Evolutionary conservation across 2,888 invertebrate species (phyloP), one percentile per base, ranked within the genome.

Genomic region (Ophioninae sp.): DNA sequence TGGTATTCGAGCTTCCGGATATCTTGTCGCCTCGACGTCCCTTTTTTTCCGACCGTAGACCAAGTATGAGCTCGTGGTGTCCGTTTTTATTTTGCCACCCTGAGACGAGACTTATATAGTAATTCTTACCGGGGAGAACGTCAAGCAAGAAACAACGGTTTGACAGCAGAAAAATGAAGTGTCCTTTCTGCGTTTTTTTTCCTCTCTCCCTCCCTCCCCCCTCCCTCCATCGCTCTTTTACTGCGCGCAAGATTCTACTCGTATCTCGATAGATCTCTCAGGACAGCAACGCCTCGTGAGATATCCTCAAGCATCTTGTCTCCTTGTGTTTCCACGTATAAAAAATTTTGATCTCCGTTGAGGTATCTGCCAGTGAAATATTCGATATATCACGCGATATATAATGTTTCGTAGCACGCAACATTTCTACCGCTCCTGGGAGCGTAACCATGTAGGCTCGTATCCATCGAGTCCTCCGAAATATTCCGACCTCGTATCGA

Each of bases 401-500:
- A 56, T 65, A 56, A 77, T 67, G 37, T 77, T 77, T 68, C 21
- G 59, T 61, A 37, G 57, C 41, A 68, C 23, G 59, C 68, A 8
- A 17, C 20, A 56, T 57, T 30, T 56, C 44, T 68, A 17, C 21
- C 13, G 44, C 50, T 21, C 21, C 6, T 7, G 41, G 39, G 61
- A 70, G 21, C 41, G 39, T 65, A 73, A 70, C 74, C 65, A 64
- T 65, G 64, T 23, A 44, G 68, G n/a, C 62, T 67, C 64, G 69
- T 69, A 68, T 61, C 21, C 30, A 59, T 30, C 23, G 20, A 57
- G 50, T 72, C 69, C 74, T n/a, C 44, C 64, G 64, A 79, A 85
- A 86, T 83, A 82, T 85, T 68, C 37, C 30, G 39, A 64, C 77
- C 68, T 75, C 64, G 85, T 86, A 85, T 79, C 67, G 64, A 76